phyloP scores from a whole-genome alignment of 2,797 vertebrate species.

The Numenius phaeopus region DNA sequence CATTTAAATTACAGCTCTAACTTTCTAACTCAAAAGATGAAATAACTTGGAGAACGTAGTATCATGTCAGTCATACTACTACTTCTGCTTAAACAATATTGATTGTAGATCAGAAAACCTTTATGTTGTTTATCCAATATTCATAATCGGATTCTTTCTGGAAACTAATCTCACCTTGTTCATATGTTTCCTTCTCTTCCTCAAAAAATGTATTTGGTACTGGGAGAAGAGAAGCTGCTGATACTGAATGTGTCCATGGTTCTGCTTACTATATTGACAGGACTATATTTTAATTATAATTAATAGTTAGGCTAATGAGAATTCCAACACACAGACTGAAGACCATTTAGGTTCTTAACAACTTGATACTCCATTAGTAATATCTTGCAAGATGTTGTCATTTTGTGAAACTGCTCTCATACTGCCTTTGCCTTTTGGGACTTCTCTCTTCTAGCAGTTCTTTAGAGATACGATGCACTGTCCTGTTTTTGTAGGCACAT shows the following conservation, averaged over 20 bases:
- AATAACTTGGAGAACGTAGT: not conserved
- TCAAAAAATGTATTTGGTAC: not conserved
- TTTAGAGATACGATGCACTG: not conserved
- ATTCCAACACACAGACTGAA: not conserved
- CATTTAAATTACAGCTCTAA: not conserved
- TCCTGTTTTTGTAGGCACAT: not conserved
- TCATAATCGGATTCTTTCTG: not conserved
- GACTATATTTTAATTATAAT: not conserved
- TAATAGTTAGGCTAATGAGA: not conserved
- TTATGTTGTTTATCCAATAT: not conserved
- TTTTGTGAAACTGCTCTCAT: not conserved
- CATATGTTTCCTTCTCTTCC: not conserved
- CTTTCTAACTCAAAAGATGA: not conserved
- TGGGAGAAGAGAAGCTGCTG: not conserved
- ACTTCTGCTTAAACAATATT: not conserved
- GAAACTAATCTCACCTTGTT: not conserved
- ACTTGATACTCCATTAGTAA: not conserved
- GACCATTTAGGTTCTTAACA: not conserved
- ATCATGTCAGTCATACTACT: fast-evolving
- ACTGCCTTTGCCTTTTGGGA: not conserved
- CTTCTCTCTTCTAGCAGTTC: not conserved
- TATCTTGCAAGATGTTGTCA: not conserved
- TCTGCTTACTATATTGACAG: not conserved
- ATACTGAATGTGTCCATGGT: not conserved
- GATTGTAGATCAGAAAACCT: not conserved